phyloP scores from a whole-genome alignment of 2,888 invertebrate species.

The Octodonta nipae region DNA sequence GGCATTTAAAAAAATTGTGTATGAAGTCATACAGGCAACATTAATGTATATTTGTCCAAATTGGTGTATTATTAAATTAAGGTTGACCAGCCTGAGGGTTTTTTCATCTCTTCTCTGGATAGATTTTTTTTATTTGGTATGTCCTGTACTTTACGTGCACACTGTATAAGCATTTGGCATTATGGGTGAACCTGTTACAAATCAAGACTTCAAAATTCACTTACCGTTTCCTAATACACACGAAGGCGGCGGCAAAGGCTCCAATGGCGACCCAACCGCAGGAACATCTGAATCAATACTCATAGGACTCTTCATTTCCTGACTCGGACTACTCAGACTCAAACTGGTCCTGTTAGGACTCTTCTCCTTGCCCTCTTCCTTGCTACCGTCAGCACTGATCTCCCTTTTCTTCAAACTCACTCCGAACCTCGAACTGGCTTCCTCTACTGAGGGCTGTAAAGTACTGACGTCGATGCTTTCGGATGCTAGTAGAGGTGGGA shows the following conservation, averaged over 20 bases:
- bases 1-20: no score
- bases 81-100: no score
- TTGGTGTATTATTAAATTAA: no score
- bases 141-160: no score
- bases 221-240: constrained; percentile 23
- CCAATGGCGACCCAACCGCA: constrained; percentile 38
- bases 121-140: no score
- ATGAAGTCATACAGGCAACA: no score
- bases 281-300: constrained; percentile 36
- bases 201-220: constrained; percentile 8
- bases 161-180: no score
- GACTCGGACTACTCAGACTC: constrained; percentile 32
- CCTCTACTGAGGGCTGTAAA: constrained; percentile 55
- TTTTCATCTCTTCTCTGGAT: no score
- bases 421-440: constrained; percentile 57
- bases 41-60: no score
- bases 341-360: constrained; percentile 32
- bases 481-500: constrained; percentile 10
- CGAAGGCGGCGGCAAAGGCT: constrained; percentile 33
- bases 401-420: constrained; percentile 57
- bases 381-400: constrained; percentile 43
- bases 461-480: constrained; percentile 42
- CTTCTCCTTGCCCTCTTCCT: constrained; percentile 33
- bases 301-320: constrained; percentile 32
- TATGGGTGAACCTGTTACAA: no score